A percentile compares a stretch with the other conserved stretches of the same genome.
Evolutionary conservation across 2,888 invertebrate genomes (phyloP).

Genomic region (Ypsolopha scabrella): DNA sequence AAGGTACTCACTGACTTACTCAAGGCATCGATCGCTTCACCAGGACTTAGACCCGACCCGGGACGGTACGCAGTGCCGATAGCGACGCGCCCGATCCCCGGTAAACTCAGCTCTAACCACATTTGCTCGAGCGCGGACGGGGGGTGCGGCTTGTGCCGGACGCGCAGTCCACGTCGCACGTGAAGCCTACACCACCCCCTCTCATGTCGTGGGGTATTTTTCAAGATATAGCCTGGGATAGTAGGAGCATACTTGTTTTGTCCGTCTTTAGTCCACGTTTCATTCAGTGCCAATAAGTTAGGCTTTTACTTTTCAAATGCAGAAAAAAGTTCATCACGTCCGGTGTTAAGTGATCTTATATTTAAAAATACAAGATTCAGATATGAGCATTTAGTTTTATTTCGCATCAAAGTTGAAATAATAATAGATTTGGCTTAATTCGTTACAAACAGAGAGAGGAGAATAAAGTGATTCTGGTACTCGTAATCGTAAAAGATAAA

Average conservation of each 20-base stretch:
- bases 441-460: too few species aligned
- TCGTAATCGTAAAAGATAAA: too few species aligned
- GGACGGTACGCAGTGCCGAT: conserved; percentile 1
- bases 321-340: neutral
- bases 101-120: neutral
- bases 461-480: too few species aligned
- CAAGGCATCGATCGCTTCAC: neutral
- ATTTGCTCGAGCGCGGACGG: neutral
- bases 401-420: too few species aligned
- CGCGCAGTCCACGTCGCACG: neutral
- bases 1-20: conserved; percentile 1
- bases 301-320: neutral
- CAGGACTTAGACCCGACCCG: neutral
- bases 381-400: neutral
- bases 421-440: too few species aligned
- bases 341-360: neutral
- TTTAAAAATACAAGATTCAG: neutral
- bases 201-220: neutral
- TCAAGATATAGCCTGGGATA: neutral
- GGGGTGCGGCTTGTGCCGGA: neutral
- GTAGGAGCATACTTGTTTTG: neutral
- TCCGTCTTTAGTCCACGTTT: conserved; percentile 2
- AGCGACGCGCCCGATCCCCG: neutral
- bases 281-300: conserved; percentile 1
- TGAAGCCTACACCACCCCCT: neutral